Percentiles rank a stretch among this genome's conserved stretches.
These are phyloP conservation scores for Etheostoma spectabile DNA, from an alignment of 2,113 vertebrate species.

Conservation along the genomic window DNA sequence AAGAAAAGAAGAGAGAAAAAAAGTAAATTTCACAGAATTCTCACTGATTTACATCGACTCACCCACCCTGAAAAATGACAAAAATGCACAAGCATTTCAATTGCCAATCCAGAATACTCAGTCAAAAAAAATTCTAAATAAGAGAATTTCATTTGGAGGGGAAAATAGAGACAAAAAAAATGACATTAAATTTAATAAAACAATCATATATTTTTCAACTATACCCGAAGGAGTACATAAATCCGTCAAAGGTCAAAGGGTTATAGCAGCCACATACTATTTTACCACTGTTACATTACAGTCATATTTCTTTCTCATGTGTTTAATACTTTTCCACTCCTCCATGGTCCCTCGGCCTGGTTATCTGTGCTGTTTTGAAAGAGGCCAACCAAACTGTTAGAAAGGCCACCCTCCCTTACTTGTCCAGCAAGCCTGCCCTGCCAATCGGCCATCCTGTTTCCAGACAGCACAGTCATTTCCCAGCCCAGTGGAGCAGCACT, in stretches of 20 bases:
- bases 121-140: slow-evolving; percentile 3
- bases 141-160: slow-evolving; percentile 15
- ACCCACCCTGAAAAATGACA: not conserved
- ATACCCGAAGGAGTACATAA: slow-evolving; percentile 40
- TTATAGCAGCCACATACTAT: slow-evolving; percentile 41
- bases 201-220: slow-evolving; percentile 40
- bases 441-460: slow-evolving; percentile 78
- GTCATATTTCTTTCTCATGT: slow-evolving; percentile 56
- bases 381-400: slow-evolving; percentile 55
- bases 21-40: not conserved
- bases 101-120: slow-evolving; percentile 23
- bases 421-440: slow-evolving; percentile 60
- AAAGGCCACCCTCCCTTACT: slow-evolving; percentile 68
- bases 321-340: slow-evolving; percentile 63
- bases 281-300: slow-evolving; percentile 38
- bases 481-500: slow-evolving; percentile 83
- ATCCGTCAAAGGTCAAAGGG: slow-evolving; percentile 25
- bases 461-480: slow-evolving; percentile 82
- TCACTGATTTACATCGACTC: slow-evolving; percentile 15
- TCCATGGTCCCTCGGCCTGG: slow-evolving; percentile 51
- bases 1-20: not conserved
- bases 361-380: slow-evolving; percentile 69
- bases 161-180: slow-evolving; percentile 35
- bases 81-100: slow-evolving; percentile 21
- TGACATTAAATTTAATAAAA: slow-evolving; percentile 33